Evolutionary conservation across 2,113 vertebrate species (phyloP), one percentile per base, ranked within the genome.

Genomic region (Colius striatus): DNA sequence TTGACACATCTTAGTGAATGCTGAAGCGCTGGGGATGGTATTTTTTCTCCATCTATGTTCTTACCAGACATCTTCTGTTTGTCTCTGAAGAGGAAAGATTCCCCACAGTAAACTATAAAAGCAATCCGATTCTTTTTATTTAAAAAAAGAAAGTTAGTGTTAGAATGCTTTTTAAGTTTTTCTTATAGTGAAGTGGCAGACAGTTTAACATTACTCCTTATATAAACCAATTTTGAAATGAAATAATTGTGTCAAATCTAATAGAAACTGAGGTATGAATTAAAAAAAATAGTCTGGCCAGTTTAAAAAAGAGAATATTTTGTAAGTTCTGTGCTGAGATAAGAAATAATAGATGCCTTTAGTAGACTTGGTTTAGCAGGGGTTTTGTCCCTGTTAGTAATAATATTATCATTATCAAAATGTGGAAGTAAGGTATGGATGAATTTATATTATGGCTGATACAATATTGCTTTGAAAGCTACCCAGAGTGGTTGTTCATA

Each of bases 51-150:
- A 85, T 83, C 58, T 90, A 29, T 63, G 53, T 90, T 94, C 58
- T 92, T 93, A 71, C 9, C 51, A 95, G 75, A 25, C 70, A 3
- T 68, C 66, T 87, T 82, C 54, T 90, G 21, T 84, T 95, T 95
- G 13, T 85, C 73, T 95, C 58, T 67, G 91, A 89, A 96, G 57
- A 91, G n/a, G 54, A 82, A 89, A 80, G 36, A 94, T 95, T 94
- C 66, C 70, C 62, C 75, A 73, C 55, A 95, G 55, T 87, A 89
- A 94, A 74, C n/a, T 80, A 29, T 92, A 95, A 95, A 91, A 87
- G 60, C 29, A 94, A 8, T 38, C 32, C 90, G 23, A n/a, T 94
- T 87, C 45, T 81, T 83, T 95, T 65, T 82, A 63, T 61, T 91
- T 92, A 83, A 88, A 25, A 58, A 61, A 92, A 95, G 62, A 23